phyloP scores from a whole-genome alignment of 2,888 invertebrate genomes.

The Flexamia atlantica region DNA sequence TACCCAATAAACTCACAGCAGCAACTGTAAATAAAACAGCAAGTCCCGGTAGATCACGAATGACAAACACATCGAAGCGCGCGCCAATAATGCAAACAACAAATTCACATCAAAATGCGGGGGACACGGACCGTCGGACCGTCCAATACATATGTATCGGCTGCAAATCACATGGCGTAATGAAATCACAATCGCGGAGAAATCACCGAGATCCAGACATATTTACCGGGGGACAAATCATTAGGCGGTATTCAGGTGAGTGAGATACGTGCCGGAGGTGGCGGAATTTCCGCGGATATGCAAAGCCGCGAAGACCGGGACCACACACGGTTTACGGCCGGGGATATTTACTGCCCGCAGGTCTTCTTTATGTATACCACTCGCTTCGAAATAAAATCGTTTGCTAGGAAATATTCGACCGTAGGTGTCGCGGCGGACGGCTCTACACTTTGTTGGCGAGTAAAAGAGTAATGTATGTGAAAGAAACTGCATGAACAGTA shows the following conservation, averaged over 20 bases:
- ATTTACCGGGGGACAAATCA: slow-evolving; percentile 38
- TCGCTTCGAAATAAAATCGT: slow-evolving; percentile 31
- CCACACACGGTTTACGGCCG: slow-evolving; percentile 30
- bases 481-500: too few relatives aligned
- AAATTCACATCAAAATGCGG: slow-evolving; percentile 12
- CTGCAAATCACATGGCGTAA: slow-evolving; percentile 26
- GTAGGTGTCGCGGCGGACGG: too few relatives aligned
- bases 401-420: background rate
- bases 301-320: slow-evolving; percentile 6
- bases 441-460: too few relatives aligned
- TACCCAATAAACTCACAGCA: too few relatives aligned
- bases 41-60: too few relatives aligned
- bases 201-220: slow-evolving; percentile 35
- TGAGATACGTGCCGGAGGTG: background rate
- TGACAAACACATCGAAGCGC: too few relatives aligned
- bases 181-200: slow-evolving; percentile 40
- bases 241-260: slow-evolving; percentile 8
- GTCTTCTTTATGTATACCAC: slow-evolving; percentile 42
- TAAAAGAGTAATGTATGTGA: too few relatives aligned
- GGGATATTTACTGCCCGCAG: slow-evolving; percentile 24
- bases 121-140: background rate
- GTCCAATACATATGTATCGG: slow-evolving; percentile 44
- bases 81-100: slow-evolving; percentile 8
- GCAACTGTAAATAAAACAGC: too few relatives aligned
- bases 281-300: slow-evolving; percentile 14